Conservation (phyloP, 2,888 invertebrate species). For the Actias luna region DNA sequence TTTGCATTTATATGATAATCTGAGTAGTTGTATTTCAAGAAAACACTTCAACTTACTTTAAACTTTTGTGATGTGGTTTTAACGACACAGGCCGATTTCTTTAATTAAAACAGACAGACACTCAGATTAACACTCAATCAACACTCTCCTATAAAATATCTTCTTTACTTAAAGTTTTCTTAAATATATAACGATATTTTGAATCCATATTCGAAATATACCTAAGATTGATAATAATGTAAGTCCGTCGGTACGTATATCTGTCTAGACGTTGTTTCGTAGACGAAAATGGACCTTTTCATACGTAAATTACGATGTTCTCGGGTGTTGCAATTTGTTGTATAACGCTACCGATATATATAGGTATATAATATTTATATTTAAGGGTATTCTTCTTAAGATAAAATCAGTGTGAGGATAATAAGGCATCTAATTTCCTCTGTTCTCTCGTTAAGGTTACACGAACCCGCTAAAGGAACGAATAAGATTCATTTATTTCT, state of each 20-base stretch:
- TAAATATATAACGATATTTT: background rate
- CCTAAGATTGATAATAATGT: background rate
- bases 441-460: background rate
- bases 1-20: too few relatives aligned
- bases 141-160: too few relatives aligned
- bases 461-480: background rate
- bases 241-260: conserved; percentile 11
- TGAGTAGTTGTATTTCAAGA: too few relatives aligned
- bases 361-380: too few relatives aligned
- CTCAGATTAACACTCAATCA: too few relatives aligned
- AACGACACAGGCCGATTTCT: too few relatives aligned
- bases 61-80: too few relatives aligned
- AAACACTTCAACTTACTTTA: too few relatives aligned
- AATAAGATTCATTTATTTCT: background rate
- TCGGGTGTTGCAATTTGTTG: conserved; percentile 13
- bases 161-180: too few relatives aligned
- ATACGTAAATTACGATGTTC: conserved; percentile 12
- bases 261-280: conserved; percentile 17
- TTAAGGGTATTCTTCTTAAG: background rate
- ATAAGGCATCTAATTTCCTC: background rate
- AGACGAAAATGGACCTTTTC: conserved; percentile 12
- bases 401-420: background rate
- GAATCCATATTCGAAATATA: background rate
- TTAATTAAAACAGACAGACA: too few relatives aligned
- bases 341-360: background rate